These are phyloP conservation scores for Smittia sp. DNA, from an alignment of 2,888 invertebrate species.

Conservation along the genomic window DNA sequence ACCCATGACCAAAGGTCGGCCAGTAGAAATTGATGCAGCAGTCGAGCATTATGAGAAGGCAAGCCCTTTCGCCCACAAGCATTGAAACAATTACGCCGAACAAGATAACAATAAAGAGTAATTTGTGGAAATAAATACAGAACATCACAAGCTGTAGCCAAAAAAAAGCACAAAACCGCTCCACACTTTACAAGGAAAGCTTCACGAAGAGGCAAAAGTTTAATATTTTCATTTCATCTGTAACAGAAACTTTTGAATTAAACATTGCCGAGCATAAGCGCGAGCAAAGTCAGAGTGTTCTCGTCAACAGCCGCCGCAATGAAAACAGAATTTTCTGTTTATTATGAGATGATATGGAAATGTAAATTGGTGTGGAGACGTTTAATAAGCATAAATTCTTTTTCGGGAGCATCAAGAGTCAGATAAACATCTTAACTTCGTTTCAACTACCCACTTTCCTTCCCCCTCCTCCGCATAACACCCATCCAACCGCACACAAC, in stretches of 20 bases:
- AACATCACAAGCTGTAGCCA: constrained; percentile 4
- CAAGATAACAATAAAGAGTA: constrained; percentile 10
- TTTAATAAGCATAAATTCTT: constrained; percentile 22
- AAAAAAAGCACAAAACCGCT: background rate
- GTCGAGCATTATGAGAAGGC: no score
- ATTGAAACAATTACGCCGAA: background rate
- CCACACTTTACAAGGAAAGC: background rate
- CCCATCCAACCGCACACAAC: background rate
- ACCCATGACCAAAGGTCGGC: no score
- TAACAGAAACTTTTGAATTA: background rate
- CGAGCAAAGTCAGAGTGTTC: background rate
- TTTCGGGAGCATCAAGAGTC: constrained; percentile 19
- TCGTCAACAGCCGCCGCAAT: background rate
- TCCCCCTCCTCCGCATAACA: background rate
- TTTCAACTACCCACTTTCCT: background rate
- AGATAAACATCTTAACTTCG: constrained; percentile 28
- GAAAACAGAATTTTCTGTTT: constrained; percentile 1
- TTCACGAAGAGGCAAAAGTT: background rate
- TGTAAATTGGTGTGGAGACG: constrained; percentile 27
- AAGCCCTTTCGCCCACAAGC: background rate
- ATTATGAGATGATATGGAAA: constrained; percentile 34
- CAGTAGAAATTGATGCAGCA: no score
- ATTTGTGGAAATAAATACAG: constrained; percentile 25
- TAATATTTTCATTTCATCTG: background rate
- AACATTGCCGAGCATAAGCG: background rate